Evolutionary conservation across 2,797 vertebrate genomes (phyloP).

Genomic region (Eutrigla gurnardus): DNA sequence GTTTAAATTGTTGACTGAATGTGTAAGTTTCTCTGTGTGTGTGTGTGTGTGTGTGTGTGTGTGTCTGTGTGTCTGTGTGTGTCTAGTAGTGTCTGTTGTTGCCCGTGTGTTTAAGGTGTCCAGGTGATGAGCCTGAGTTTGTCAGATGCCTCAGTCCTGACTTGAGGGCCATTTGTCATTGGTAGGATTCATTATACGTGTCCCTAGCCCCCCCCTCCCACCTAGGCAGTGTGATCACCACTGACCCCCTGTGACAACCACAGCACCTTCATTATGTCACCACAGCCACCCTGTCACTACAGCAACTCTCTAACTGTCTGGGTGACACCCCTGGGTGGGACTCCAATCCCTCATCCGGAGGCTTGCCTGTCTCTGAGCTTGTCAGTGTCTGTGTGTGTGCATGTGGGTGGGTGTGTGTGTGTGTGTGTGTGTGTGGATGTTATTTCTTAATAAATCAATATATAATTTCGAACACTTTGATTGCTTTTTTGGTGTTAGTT

Average conservation of each 20-base stretch:
- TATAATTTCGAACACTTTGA: constrained; percentile 4
- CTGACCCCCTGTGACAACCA: constrained; percentile 98
- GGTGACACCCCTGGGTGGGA: constrained; percentile 90
- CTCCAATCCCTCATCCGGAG: constrained; percentile 86
- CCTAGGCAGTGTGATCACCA: constrained; percentile 95
- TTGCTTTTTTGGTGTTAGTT: constrained; percentile 9
- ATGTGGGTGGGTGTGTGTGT: constrained; percentile 30
- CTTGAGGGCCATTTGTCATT: constrained; percentile 98
- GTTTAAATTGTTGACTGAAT: constrained; percentile 1
- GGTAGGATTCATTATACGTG: constrained; percentile 96
- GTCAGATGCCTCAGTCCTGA: constrained; percentile 96
- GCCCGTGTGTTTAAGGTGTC: constrained; percentile 48
- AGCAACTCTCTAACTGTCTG: constrained; percentile 96
- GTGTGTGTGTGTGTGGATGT: constrained; percentile 1
- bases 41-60: background rate
- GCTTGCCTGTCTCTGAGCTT: constrained; percentile 78
- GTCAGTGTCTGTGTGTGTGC: constrained; percentile 53
- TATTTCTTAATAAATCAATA: constrained; percentile 14
- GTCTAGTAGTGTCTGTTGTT: constrained; percentile 5
- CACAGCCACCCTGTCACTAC: constrained; percentile 94
- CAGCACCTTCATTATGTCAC: constrained; percentile 99
- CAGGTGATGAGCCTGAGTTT: constrained; percentile 91
- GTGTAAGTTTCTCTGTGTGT: background rate
- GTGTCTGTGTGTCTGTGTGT: constrained; percentile 8
- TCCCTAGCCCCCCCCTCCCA: constrained; percentile 75